Evolutionary conservation across 2,888 invertebrate species (phyloP).

Genomic region (Lepidocyrtinus sp.): DNA sequence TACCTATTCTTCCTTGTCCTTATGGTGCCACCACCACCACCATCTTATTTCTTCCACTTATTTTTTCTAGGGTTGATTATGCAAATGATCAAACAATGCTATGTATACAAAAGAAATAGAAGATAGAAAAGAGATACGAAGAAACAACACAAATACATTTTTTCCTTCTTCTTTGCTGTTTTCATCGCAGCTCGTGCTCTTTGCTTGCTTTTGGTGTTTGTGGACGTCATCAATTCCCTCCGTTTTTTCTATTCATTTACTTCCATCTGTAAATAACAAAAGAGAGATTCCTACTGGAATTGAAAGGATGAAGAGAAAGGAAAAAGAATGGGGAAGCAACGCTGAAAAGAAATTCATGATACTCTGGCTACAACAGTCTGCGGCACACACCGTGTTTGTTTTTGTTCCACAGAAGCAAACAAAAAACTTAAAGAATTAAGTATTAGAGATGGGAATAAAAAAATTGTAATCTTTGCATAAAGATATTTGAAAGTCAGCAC

Average conservation of each 20-base stretch:
- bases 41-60: slow-evolving; percentile 11
- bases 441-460: slow-evolving; percentile 30
- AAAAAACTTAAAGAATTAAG: slow-evolving; percentile 1
- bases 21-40: slow-evolving; percentile 25
- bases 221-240: slow-evolving; percentile 39
- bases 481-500: too few species aligned
- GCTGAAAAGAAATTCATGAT: background rate
- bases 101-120: background rate
- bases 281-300: slow-evolving; percentile 25
- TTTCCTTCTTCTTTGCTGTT: background rate
- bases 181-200: background rate
- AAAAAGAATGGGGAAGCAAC: background rate
- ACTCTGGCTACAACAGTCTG: background rate
- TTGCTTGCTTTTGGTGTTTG: slow-evolving; percentile 16
- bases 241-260: background rate
- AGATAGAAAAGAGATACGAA: slow-evolving; percentile 19
- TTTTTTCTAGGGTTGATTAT: slow-evolving; percentile 53
- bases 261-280: background rate
- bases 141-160: background rate
- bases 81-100: slow-evolving; percentile 53
- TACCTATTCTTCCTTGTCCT: slow-evolving; percentile 4
- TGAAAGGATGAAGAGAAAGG: slow-evolving; percentile 18
- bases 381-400: slow-evolving; percentile 28
- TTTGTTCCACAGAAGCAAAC: background rate
- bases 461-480: background rate